Base-by-base conservation (phyloP, 1,140 invertebrate species). In the Drosophila chauvacae region DNA sequence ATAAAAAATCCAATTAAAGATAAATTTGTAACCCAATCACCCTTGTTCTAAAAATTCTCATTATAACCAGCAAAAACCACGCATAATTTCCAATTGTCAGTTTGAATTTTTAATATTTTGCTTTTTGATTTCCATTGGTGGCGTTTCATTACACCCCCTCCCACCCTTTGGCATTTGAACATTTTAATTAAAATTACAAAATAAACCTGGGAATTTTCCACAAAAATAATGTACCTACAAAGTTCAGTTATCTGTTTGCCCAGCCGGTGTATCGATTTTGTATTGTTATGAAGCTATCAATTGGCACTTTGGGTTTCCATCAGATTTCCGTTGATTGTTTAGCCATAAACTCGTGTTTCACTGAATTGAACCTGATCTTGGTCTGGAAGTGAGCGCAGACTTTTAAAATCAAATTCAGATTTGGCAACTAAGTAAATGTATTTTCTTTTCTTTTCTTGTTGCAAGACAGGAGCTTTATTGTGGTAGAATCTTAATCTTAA, bases 131-230 rank as follows among this genome's bases (percentile, higher is more conserved):
- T 62, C 30, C 14, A 39, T 23, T 50, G 18, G 16, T 6, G 16
- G 23, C n/a, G 18, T 42, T 33, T 20, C 42, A 7, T 3, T 10
- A 7, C 28, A 23, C n/a, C 20, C 7, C n/a, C 20, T 10, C 13
- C 10, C 30, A 10, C 23, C 16, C 16, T 33, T 47, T 18, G 16
- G 10, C 35, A 37, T 33, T 72, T 47, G 26, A 41, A 50, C 47
- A 68, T 57, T 68, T 73, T 64, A 75, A 75, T 78, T 78, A 82
- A 82, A 82, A 70, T 74, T 62, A 35, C 44, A 70, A 57, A 48
- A 47, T 16, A 18, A 56, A 23, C 35, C 44, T 26, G 9, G 41
- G 30, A n/a, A 70, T 20, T 30, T 66, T 16, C 41, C 33, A 33
- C 28, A 41, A 45, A 63, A 57, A 61, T 50, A 69, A 57, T 44